These are phyloP conservation scores for Kryptolebias ocellatus DNA, from an alignment of 2,797 vertebrate species.

Conservation along the genomic window DNA sequence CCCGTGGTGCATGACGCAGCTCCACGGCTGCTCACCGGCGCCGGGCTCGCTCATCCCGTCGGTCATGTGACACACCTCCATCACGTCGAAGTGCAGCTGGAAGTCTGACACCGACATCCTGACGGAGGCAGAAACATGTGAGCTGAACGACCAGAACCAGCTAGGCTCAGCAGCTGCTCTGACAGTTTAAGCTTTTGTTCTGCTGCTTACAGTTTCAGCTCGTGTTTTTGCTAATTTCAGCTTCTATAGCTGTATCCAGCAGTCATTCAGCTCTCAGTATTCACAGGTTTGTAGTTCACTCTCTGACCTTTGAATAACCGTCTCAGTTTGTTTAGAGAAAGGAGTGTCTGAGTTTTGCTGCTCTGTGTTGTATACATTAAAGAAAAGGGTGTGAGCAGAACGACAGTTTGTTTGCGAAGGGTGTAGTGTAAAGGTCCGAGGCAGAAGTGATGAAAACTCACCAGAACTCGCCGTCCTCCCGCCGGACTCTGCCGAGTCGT, in stretches of 20 bases:
- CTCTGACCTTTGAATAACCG: background rate
- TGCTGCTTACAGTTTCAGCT: no score
- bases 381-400: background rate
- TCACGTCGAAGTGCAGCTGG: slow-evolving; percentile 70
- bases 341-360: background rate
- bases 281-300: no score
- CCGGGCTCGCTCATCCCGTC: slow-evolving; percentile 25
- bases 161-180: no score
- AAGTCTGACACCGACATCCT: slow-evolving; percentile 85
- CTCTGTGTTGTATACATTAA: background rate
- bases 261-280: no score
- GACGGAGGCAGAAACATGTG: background rate
- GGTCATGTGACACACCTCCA: slow-evolving; percentile 83
- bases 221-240: no score
- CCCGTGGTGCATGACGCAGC: slow-evolving; percentile 70
- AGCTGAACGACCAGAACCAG: background rate
- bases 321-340: background rate
- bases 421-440: background rate
- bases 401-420: slow-evolving; percentile 11
- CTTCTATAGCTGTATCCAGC: no score
- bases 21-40: slow-evolving; percentile 62
- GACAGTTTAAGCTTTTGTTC: no score
- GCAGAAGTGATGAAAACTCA: slow-evolving; percentile 42
- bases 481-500: slow-evolving; percentile 52
- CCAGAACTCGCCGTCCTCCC: slow-evolving; percentile 86